A percentile compares a stretch with the other conserved stretches of the same genome.
These are phyloP conservation scores for Euschistus heros DNA, from an alignment of 1,140 invertebrate genomes.

Conservation along the genomic window DNA sequence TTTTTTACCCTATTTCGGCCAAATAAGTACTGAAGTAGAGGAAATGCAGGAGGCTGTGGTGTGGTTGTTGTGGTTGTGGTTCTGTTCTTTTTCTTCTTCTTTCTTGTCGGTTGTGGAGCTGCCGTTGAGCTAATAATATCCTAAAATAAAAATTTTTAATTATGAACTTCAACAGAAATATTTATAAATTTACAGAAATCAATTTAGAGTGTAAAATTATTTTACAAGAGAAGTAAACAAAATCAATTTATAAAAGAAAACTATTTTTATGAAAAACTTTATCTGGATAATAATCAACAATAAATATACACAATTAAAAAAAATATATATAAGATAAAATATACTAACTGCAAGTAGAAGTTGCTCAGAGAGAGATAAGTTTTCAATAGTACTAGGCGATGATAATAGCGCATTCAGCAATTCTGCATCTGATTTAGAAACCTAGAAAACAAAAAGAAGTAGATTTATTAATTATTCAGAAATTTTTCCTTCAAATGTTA, in stretches of 20 bases:
- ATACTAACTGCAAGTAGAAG: slow-evolving; percentile 27
- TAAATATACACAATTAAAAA: too few species aligned
- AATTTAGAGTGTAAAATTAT: too few species aligned
- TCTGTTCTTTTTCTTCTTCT: slow-evolving; percentile 23
- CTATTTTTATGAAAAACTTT: too few species aligned
- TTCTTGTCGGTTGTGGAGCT: slow-evolving; percentile 20
- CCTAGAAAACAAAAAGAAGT: slow-evolving; percentile 11
- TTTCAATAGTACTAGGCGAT: slow-evolving; percentile 21
- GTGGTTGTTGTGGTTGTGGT: slow-evolving; percentile 23
- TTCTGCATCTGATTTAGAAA: slow-evolving; percentile 24
- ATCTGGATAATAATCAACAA: too few species aligned
- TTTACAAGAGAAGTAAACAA: too few species aligned
- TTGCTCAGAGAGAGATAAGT: slow-evolving; percentile 24
- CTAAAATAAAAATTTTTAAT: slow-evolving; percentile 6
- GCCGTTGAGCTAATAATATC: slow-evolving; percentile 21
- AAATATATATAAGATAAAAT: not conserved
- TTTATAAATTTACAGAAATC: too few species aligned
- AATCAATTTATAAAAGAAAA: too few species aligned
- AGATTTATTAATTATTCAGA: not conserved
- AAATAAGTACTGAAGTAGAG: slow-evolving; percentile 21
- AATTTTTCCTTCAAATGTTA: too few species aligned
- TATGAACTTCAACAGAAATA: not conserved
- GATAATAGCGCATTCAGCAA: slow-evolving; percentile 25
- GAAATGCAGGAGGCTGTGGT: slow-evolving; percentile 21
- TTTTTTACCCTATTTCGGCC: slow-evolving; percentile 23